A percentile compares a stretch with the other conserved stretches of the same genome.
Evolutionary conservation across 2,797 vertebrate genomes (phyloP).

Genomic region (Rhinogobio ventralis): DNA sequence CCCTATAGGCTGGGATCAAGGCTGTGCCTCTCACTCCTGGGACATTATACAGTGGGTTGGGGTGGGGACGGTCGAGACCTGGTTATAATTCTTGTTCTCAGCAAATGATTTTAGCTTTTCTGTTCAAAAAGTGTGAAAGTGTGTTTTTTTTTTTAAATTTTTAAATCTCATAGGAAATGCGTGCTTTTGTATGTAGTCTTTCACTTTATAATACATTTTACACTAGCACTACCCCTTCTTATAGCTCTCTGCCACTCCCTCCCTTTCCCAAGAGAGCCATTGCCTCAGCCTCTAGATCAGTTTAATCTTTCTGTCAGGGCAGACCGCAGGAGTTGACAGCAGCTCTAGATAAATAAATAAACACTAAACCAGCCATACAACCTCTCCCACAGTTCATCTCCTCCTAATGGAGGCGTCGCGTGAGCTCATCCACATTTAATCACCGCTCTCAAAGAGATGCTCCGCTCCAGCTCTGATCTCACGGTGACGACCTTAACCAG

Average conservation of each 20-base stretch:
- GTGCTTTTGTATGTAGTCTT: conserved; percentile 12
- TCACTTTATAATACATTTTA: not conserved
- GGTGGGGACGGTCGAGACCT: not conserved
- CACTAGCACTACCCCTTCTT: not conserved
- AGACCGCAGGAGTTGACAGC: conserved; percentile 72
- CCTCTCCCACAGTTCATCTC: conserved; percentile 15
- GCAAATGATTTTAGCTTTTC: not conserved
- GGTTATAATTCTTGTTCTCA: not conserved
- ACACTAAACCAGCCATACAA: conserved; percentile 57
- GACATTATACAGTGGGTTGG: not conserved
- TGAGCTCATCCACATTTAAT: conserved; percentile 40
- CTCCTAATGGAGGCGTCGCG: conserved; percentile 31
- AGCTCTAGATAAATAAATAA: conserved; percentile 78
- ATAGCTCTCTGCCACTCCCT: not conserved
- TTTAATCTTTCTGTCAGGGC: conserved; percentile 53
- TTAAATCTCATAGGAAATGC: not conserved
- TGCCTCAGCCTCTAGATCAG: conserved; percentile 34
- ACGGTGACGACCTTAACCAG: not conserved
- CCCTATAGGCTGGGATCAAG: conserved; percentile 17
- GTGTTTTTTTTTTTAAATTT: not conserved
- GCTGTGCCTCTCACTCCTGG: conserved; percentile 12
- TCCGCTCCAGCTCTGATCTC: conserved; percentile 5
- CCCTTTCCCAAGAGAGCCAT: conserved; percentile 41
- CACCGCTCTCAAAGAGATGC: conserved; percentile 21
- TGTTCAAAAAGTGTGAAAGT: not conserved